Conservation (phyloP, 2,113 vertebrate genomes). For the Clarias gariepinus region DNA sequence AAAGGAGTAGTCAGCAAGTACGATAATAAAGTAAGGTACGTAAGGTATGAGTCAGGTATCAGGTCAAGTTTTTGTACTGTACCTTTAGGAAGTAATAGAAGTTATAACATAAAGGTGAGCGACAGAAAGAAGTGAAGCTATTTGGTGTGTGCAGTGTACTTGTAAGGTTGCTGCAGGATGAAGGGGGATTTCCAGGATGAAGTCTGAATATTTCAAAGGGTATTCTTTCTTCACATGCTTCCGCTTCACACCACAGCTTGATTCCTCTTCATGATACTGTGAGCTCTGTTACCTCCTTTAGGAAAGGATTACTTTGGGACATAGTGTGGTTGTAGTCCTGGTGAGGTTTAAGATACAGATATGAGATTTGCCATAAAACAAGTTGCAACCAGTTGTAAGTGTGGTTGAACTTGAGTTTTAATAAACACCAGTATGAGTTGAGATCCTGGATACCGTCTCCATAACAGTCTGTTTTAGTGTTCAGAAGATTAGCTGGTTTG, state of each 20-base stretch:
- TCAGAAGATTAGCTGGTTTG: neutral
- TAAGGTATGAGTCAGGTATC: neutral
- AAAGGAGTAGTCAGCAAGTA: neutral
- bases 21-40: too few relatives aligned
- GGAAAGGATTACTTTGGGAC: neutral
- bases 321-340: neutral
- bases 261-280: neutral
- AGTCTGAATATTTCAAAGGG: slow-evolving; percentile 2
- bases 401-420: neutral
- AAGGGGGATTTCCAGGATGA: slow-evolving; percentile 28
- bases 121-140: neutral
- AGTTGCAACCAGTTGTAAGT: neutral
- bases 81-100: neutral
- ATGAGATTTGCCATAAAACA: neutral
- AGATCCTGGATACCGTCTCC: neutral
- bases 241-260: neutral
- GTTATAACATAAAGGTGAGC: neutral
- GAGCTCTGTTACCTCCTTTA: neutral
- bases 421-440: neutral
- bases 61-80: neutral
- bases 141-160: neutral
- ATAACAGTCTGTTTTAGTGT: neutral
- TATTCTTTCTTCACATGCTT: neutral
- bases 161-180: neutral
- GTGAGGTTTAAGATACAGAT: neutral